Conservation (phyloP, 2,888 invertebrate species). For the Spisula solida region DNA sequence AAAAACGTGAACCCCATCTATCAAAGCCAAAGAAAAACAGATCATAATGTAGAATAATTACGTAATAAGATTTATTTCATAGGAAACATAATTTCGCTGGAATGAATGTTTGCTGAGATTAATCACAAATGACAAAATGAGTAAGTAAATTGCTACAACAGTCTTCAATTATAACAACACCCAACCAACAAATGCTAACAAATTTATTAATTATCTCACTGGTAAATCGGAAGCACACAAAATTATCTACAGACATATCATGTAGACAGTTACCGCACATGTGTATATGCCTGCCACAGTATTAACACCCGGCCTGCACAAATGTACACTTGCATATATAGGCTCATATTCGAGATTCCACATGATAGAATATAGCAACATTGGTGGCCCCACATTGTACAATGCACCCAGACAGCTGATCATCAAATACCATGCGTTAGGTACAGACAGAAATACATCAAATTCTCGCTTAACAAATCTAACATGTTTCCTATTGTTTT, state of each 20-base stretch:
- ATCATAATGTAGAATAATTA: conserved; percentile 2
- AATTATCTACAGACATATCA: not conserved
- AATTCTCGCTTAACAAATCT: not conserved
- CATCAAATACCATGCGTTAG: not conserved
- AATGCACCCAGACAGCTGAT: not conserved
- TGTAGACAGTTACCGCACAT: not conserved
- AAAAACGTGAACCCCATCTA: not conserved
- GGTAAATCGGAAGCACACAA: not conserved
- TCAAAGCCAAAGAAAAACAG: not conserved
- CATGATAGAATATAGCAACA: not conserved
- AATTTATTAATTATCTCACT: not conserved
- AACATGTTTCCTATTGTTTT: not conserved
- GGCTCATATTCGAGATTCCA: not conserved
- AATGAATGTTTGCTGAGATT: not conserved
- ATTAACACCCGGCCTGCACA: not conserved
- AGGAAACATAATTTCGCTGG: not conserved
- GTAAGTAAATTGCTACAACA: conserved; percentile 5
- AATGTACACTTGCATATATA: not conserved
- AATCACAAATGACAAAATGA: conserved; percentile 11
- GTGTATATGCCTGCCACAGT: no score
- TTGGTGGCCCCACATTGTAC: not conserved
- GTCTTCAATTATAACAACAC: not conserved
- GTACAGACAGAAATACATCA: not conserved
- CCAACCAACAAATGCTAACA: not conserved
- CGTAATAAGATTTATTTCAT: conserved; percentile 16